These are phyloP conservation scores for Drosophila subquinaria DNA, from an alignment of 2,888 invertebrate genomes.

Conservation along the genomic window DNA sequence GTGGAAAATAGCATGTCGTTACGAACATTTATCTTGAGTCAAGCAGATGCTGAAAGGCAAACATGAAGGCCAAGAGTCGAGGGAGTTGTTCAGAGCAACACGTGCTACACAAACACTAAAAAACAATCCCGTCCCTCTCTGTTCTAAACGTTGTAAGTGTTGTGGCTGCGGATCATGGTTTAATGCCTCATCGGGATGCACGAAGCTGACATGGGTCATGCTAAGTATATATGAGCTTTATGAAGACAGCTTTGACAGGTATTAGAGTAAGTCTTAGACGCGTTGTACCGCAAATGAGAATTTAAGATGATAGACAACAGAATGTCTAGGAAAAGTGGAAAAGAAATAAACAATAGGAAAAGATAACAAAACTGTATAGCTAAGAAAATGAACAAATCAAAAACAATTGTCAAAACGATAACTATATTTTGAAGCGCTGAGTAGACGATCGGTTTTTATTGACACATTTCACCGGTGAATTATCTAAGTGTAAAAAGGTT, in stretches of 20 bases:
- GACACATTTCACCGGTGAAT: no score
- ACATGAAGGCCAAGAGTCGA: background rate
- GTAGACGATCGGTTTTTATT: no score
- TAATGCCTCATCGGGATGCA: constrained; percentile 32
- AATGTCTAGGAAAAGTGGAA: background rate
- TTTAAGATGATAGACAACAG: background rate
- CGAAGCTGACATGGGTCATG: constrained; percentile 29
- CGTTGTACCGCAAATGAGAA: background rate
- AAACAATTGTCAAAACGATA: no score
- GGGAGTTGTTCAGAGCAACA: constrained; percentile 18
- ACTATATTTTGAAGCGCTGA: no score
- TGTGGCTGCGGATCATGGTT: constrained; percentile 8
- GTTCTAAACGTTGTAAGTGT: background rate
- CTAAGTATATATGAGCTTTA: constrained; percentile 19
- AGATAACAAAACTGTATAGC: background rate
- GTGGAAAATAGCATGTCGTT: constrained; percentile 69
- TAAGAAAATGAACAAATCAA: background rate
- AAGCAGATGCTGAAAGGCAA: constrained; percentile 27
- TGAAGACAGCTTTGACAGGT: constrained; percentile 29
- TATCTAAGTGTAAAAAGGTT: no score
- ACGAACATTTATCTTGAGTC: constrained; percentile 47
- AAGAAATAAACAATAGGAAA: background rate
- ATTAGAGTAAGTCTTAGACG: constrained; percentile 12
- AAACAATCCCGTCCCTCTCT: background rate
- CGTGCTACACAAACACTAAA: constrained; percentile 9